Evolutionary conservation across 2,113 vertebrate species (phyloP), one percentile per base, ranked within the genome.

Genomic region (Noturus placidus): DNA sequence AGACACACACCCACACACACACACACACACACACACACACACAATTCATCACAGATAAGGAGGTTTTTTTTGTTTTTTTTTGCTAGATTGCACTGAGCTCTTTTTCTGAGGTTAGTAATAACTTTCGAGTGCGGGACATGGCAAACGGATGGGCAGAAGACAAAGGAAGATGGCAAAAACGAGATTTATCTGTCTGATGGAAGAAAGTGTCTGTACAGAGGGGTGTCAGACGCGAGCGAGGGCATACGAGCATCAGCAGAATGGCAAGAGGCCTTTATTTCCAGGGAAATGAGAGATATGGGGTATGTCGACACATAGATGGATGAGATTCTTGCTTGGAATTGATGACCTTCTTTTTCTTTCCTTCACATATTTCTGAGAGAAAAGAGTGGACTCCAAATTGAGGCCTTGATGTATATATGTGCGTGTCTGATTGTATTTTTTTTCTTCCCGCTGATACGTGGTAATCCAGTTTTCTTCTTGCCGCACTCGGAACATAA

Each of bases 181-280:
- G 85, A 91, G 92, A 92, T 92, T 91, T 92, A 92, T 92, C 92
- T 91, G 87, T 87, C 83, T 92, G 90, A 91, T 91, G 92, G 92
- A 92, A 92, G 87, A 92, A 91, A 91, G 91, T 89, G 82, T 89
- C 85, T 78, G 82, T 59, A 90, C 86, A 65, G 86, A 90, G 72
- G 63, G 88, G 86, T 87, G 86, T 90, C 89, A 90, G 82, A 85
- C 76, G 38, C 38, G 42, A 81, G 87, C 52, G 76, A 61, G 67
- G 88, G 79, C 56, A 70, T 20, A 83, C 25, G 83, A 87, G 79
- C 50, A 67, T 86, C 72, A 80, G 80, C 50, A 83, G 52, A 52
- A 84, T 72, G 70, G 83, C 54, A 52, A 88, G 77, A 82, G 86
- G 63, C 82, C 59, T 84, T 90, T 87, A 92, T 90, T 90, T 85